A percentile compares a stretch with the other conserved stretches of the same genome.
These are phyloP conservation scores for Megaceryle alcyon DNA, from an alignment of 2,797 vertebrate species.

Conservation along the genomic window DNA sequence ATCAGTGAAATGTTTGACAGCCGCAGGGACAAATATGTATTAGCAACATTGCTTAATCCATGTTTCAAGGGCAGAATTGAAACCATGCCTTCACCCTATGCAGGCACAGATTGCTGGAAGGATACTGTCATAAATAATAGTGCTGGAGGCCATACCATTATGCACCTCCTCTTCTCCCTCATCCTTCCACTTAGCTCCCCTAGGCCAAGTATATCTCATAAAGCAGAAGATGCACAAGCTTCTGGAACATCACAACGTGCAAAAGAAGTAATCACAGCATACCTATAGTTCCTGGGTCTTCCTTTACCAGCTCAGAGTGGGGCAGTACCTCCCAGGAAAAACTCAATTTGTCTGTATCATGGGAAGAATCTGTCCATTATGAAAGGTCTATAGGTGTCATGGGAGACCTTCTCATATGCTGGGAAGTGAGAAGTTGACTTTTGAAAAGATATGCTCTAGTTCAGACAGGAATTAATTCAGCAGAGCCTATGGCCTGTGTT, in stretches of 20 bases:
- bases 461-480: conserved; percentile 69
- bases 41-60: conserved; percentile 80
- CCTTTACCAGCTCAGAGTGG: conserved; percentile 55
- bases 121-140: conserved; percentile 75
- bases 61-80: conserved; percentile 81
- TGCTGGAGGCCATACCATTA: conserved; percentile 67
- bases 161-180: conserved; percentile 62
- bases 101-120: conserved; percentile 70
- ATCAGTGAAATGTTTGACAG: conserved; percentile 82
- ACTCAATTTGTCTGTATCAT: conserved; percentile 44
- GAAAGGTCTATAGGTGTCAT: conserved; percentile 59
- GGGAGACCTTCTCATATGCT: conserved; percentile 57
- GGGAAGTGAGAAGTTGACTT: conserved; percentile 73
- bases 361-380: conserved; percentile 60
- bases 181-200: conserved; percentile 60
- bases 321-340: conserved; percentile 67
- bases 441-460: conserved; percentile 61
- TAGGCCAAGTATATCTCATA: conserved; percentile 68
- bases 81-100: conserved; percentile 71
- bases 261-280: conserved; percentile 61
- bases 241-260: conserved; percentile 55
- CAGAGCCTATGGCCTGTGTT: conserved; percentile 40
- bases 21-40: conserved; percentile 78
- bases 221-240: conserved; percentile 70
- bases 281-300: conserved; percentile 46